Conservation (phyloP, 2,113 vertebrate species). For the Xiphorhynchus elegans region DNA sequence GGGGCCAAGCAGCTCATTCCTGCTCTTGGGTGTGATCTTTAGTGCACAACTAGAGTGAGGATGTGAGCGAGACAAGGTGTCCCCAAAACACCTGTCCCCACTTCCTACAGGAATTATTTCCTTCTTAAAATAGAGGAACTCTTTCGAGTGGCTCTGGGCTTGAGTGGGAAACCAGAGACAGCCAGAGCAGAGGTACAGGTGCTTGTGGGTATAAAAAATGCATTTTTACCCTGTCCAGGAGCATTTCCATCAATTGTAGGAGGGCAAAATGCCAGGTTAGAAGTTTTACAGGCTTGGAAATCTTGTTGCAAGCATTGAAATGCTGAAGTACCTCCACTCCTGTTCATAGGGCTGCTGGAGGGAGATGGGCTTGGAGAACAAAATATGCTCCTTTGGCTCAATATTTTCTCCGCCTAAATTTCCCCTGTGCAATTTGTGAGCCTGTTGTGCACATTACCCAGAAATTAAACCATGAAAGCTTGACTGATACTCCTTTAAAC, state of each 20-base stretch:
- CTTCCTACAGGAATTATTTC: background rate
- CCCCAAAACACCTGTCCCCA: background rate
- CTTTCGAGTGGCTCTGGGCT: background rate
- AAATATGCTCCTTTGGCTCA: background rate
- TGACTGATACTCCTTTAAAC: background rate
- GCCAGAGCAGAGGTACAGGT: background rate
- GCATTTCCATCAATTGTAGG: background rate
- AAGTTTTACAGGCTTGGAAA: background rate
- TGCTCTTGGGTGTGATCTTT: background rate
- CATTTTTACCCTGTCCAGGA: background rate
- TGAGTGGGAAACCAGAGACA: background rate
- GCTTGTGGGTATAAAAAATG: background rate
- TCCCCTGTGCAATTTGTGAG: background rate
- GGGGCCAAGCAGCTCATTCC: background rate
- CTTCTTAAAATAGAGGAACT: background rate
- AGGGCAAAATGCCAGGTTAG: background rate
- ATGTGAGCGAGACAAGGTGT: background rate
- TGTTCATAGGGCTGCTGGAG: fast-evolving
- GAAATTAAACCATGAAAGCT: conserved; percentile 17
- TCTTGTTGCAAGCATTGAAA: background rate
- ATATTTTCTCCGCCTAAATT: background rate
- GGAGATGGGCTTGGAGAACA: background rate
- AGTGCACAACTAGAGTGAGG: background rate
- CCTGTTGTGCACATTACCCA: background rate
- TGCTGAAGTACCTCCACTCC: background rate